phyloP scores from a whole-genome alignment of 2,888 invertebrate species.

The Xylota sylvarum region DNA sequence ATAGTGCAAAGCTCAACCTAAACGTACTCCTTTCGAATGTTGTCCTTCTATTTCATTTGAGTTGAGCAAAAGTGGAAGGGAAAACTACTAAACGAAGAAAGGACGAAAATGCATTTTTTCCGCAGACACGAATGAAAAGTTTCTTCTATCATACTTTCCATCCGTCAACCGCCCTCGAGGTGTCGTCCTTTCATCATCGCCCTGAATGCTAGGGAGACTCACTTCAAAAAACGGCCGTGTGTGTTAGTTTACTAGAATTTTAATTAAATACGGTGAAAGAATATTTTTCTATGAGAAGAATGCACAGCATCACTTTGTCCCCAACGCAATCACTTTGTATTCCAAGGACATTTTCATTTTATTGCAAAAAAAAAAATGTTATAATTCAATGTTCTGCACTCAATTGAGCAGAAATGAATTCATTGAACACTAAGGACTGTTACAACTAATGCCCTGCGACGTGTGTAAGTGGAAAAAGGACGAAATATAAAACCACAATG shows the following conservation, averaged over 20 bases:
- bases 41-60: constrained; percentile 12
- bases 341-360: constrained; percentile 65
- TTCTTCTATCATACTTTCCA: constrained; percentile 11
- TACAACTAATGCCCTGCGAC: constrained; percentile 35
- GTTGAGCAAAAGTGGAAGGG: not conserved
- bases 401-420: constrained; percentile 72
- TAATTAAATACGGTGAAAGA: constrained; percentile 63
- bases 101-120: constrained; percentile 20
- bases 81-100: constrained; percentile 17
- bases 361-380: constrained; percentile 22
- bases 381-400: constrained; percentile 66
- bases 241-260: constrained; percentile 61
- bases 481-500: constrained; percentile 36
- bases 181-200: constrained; percentile 60
- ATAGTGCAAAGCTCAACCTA: constrained; percentile 33
- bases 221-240: constrained; percentile 43
- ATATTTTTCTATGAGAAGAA: constrained; percentile 39
- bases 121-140: constrained; percentile 12
- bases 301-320: constrained; percentile 20
- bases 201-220: constrained; percentile 24
- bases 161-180: constrained; percentile 33
- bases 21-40: constrained; percentile 15
- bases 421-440: constrained; percentile 60
- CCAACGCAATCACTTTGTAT: not conserved
- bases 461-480: constrained; percentile 50